Evolutionary conservation across 2,888 invertebrate species (phyloP).

Genomic region (Omphaloscelis lunosa): DNA sequence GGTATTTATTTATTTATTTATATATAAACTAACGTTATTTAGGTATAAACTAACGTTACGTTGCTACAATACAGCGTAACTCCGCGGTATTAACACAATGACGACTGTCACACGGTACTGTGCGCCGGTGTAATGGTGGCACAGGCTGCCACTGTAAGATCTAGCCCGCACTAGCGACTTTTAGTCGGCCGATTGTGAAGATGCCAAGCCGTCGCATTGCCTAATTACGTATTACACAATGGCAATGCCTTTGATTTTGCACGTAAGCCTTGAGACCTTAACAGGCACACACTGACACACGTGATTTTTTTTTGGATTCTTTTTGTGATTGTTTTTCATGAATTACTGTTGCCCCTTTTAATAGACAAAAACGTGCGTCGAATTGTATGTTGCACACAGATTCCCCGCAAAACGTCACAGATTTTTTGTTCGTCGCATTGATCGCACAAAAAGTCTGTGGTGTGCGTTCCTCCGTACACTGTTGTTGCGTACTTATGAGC

Average conservation of each 20-base stretch:
- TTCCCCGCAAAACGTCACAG: background rate
- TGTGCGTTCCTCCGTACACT: background rate
- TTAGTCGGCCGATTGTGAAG: background rate
- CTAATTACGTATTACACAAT: no score
- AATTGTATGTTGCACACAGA: background rate
- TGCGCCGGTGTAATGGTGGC: background rate
- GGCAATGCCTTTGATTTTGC: no score
- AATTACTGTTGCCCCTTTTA: background rate
- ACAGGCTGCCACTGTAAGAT: background rate
- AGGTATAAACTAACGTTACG: background rate
- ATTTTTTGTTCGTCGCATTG: background rate
- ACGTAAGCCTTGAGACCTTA: no score
- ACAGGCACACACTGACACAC: background rate
- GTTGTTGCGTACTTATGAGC: constrained; percentile 3
- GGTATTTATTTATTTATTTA: no score
- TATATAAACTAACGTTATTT: background rate
- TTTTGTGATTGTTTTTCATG: background rate
- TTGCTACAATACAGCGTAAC: background rate
- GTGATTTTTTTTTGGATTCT: background rate
- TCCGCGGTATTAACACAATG: constrained; percentile 19
- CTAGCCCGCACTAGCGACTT: background rate
- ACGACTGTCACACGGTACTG: constrained; percentile 7
- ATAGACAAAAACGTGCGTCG: background rate
- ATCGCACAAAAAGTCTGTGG: background rate
- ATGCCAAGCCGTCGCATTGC: no score